Conservation (phyloP, 2,888 invertebrate species). For the Gymnocheta viridis region DNA sequence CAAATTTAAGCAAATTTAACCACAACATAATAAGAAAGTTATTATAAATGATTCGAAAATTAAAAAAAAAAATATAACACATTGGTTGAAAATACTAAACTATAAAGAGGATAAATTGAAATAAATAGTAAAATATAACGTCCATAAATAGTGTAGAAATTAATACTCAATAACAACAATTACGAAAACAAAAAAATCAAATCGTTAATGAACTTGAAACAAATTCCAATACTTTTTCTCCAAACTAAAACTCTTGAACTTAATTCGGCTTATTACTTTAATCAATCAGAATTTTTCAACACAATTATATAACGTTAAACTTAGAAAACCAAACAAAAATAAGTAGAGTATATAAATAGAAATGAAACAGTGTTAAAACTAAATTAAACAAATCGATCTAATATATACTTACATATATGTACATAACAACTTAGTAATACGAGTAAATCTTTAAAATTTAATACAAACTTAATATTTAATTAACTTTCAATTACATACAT, state of each 20-base stretch:
- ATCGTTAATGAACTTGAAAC: slow-evolving; percentile 26
- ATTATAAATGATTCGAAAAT: neutral
- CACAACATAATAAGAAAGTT: slow-evolving; percentile 18
- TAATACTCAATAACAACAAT: slow-evolving; percentile 38
- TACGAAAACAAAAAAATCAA: slow-evolving; percentile 38
- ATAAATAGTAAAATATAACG: slow-evolving; percentile 66
- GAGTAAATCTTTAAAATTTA: slow-evolving; percentile 15
- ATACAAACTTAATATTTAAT: neutral
- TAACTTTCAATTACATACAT: slow-evolving; percentile 35
- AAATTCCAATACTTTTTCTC: slow-evolving; percentile 18
- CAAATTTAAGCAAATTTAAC: neutral
- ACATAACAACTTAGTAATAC: neutral
- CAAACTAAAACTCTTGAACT: slow-evolving; percentile 40
- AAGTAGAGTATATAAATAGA: neutral
- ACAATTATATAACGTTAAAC: slow-evolving; percentile 19
- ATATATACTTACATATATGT: neutral
- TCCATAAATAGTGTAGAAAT: slow-evolving; percentile 65
- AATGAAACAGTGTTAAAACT: slow-evolving; percentile 5
- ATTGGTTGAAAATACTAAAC: slow-evolving; percentile 17
- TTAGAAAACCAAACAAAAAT: neutral
- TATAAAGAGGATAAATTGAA: slow-evolving; percentile 24
- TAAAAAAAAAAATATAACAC: neutral
- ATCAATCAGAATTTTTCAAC: slow-evolving; percentile 46
- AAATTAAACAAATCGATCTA: slow-evolving; percentile 16
- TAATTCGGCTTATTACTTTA: slow-evolving; percentile 62